Percentiles rank a stretch among this genome's conserved stretches.
phyloP scores from a whole-genome alignment of 2,797 vertebrate species.

The Podargus strigoides region DNA sequence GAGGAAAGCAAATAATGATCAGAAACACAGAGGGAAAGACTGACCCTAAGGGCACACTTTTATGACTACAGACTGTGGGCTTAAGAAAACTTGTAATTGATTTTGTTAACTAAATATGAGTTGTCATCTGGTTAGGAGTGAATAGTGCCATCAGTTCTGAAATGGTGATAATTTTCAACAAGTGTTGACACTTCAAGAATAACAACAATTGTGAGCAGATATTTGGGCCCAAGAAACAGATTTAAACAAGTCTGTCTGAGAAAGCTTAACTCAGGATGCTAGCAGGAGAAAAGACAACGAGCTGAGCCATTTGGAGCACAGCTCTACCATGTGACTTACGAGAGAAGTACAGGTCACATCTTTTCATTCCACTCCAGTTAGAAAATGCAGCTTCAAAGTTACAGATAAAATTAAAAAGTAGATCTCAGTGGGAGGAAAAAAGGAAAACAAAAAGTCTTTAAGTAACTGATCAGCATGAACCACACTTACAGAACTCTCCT shows the following conservation, averaged over 20 bases:
- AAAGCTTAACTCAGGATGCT: not conserved
- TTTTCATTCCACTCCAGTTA: not conserved
- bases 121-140: not conserved
- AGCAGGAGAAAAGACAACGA: not conserved
- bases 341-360: not conserved
- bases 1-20: not conserved
- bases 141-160: not conserved
- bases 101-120: not conserved
- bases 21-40: not conserved
- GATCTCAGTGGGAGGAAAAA: not conserved
- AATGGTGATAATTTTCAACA: not conserved
- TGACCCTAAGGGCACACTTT: not conserved
- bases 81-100: not conserved
- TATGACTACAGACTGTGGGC: not conserved
- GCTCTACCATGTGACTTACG: not conserved
- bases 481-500: not conserved
- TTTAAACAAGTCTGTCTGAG: not conserved
- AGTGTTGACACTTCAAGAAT: not conserved
- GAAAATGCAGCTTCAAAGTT: slow-evolving; percentile 1
- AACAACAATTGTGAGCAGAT: not conserved
- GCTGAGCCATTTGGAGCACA: not conserved
- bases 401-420: not conserved
- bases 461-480: not conserved
- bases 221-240: not conserved
- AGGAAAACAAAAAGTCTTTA: not conserved